Percentiles rank a stretch among this genome's conserved stretches.
phyloP scores from a whole-genome alignment of 1,140 invertebrate genomes.

The Popillia japonica region DNA sequence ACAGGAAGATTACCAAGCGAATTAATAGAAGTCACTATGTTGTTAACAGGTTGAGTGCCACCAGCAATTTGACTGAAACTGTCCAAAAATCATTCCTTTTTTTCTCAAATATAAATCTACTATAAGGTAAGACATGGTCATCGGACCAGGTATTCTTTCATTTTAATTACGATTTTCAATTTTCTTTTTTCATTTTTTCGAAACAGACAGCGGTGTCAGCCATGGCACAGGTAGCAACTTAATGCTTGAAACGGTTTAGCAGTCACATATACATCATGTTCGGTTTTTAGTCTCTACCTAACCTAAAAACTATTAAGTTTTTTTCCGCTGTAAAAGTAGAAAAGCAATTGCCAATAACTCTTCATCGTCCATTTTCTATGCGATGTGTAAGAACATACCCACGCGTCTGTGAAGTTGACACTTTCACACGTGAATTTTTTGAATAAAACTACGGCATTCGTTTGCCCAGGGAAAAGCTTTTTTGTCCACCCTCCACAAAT shows the following conservation, averaged over 20 bases:
- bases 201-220: background rate
- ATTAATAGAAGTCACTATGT: no score
- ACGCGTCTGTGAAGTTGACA: no score
- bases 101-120: background rate
- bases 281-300: background rate
- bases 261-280: background rate
- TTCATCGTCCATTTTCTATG: no score
- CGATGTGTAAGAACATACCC: no score
- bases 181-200: background rate
- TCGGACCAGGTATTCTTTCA: background rate
- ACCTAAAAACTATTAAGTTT: no score
- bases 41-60: background rate
- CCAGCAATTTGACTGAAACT: background rate
- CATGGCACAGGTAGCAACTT: background rate
- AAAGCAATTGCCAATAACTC: no score
- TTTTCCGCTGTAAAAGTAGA: no score
- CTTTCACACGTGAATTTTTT: no score
- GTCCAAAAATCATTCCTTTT: background rate
- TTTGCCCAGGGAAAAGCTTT: no score
- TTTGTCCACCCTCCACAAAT: no score
- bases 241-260: background rate
- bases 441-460: no score
- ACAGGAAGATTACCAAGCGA: no score
- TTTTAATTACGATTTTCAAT: background rate
- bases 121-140: background rate